Percentiles rank a stretch among this genome's conserved stretches.
Conservation (phyloP, 2,113 vertebrate species). For the Oreamnos americanus region DNA sequence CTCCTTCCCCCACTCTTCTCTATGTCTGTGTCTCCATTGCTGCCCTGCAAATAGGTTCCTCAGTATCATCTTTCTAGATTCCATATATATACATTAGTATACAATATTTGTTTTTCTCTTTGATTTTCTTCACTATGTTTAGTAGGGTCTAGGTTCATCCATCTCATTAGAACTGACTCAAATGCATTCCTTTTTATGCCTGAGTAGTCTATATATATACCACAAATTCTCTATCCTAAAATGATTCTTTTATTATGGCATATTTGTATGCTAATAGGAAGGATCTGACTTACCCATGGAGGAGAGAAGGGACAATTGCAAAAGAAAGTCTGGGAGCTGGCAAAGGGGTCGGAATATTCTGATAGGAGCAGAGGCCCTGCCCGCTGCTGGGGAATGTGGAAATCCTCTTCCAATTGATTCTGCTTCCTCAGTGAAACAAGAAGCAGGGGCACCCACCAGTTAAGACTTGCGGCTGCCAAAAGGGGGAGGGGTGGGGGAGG, state of each 20-base stretch:
- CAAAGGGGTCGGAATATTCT: neutral
- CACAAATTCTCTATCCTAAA: neutral
- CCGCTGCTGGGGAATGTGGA: neutral
- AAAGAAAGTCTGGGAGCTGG: neutral
- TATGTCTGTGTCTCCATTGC: neutral
- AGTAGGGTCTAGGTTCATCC: neutral
- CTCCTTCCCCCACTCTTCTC: neutral
- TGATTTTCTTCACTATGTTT: neutral
- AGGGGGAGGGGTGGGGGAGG: neutral
- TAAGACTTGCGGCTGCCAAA: neutral
- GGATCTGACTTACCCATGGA: neutral
- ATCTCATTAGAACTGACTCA: neutral
- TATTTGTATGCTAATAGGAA: neutral
- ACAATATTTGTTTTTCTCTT: neutral
- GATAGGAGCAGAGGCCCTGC: neutral
- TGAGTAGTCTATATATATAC: neutral
- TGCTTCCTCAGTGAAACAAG: neutral
- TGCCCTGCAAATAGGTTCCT: neutral
- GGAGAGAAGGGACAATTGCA: neutral
- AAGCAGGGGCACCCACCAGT: neutral
- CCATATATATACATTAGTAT: neutral
- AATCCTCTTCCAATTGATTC: neutral
- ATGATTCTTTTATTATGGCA: neutral
- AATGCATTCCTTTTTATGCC: neutral
- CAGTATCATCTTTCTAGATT: neutral